These are phyloP conservation scores for Mugil cephalus DNA, from an alignment of 2,113 vertebrate genomes.

Conservation along the genomic window DNA sequence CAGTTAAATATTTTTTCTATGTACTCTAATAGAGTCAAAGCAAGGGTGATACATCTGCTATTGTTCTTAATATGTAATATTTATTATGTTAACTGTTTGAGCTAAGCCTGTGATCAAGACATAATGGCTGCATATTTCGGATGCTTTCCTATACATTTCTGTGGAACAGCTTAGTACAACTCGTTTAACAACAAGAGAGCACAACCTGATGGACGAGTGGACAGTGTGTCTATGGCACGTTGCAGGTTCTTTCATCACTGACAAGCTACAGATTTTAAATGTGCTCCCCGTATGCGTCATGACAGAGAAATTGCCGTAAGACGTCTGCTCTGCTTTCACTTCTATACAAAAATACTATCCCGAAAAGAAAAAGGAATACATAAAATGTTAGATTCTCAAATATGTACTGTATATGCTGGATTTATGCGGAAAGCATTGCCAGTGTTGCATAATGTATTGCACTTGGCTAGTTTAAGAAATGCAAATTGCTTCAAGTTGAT, in stretches of 20 bases:
- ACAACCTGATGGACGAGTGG: conserved; percentile 20
- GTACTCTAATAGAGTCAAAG: conserved; percentile 13
- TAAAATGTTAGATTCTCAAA: conserved; percentile 56
- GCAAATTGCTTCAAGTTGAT: conserved; percentile 75
- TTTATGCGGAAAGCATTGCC: conserved; percentile 68
- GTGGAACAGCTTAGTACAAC: conserved; percentile 1
- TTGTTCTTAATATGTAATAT: conserved; percentile 8
- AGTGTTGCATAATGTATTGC: conserved; percentile 73
- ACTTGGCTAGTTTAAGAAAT: conserved; percentile 72
- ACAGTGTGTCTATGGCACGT: background rate
- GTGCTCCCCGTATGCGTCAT: background rate
- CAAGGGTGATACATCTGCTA: conserved; percentile 13
- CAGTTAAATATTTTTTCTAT: conserved; percentile 42
- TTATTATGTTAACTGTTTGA: conserved; percentile 19
- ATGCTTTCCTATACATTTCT: background rate
- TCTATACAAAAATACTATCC: conserved; percentile 16
- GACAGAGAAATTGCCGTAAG: background rate
- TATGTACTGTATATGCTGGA: conserved; percentile 53
- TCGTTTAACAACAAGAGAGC: conserved; percentile 15
- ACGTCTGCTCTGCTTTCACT: conserved; percentile 14
- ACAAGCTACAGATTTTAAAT: background rate
- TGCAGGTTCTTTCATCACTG: background rate
- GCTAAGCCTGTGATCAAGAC: background rate
- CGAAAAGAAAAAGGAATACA: conserved; percentile 42
- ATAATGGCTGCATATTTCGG: background rate